Percentiles rank a stretch among this genome's conserved stretches.
These are phyloP conservation scores for Panthera uncia DNA, from an alignment of 2,113 vertebrate genomes.

Conservation along the genomic window DNA sequence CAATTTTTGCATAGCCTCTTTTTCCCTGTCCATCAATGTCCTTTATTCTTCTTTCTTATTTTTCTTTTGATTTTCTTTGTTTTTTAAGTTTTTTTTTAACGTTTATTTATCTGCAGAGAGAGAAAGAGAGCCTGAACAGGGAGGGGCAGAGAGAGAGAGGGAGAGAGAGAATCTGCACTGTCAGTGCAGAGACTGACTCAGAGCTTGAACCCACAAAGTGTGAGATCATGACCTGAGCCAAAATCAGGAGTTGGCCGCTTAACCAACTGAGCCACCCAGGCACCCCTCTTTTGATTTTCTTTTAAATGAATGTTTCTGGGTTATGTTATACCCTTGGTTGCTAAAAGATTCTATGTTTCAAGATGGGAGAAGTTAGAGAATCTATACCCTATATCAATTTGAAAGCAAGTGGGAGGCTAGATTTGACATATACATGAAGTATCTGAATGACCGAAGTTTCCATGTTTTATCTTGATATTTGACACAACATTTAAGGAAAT, in stretches of 20 bases:
- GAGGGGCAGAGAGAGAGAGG: too few relatives aligned
- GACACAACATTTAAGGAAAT: background rate
- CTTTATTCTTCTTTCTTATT: background rate
- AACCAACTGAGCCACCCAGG: too few relatives aligned
- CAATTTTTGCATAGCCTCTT: background rate
- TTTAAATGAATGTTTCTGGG: background rate
- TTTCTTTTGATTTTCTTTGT: constrained; percentile 33
- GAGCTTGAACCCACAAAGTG: too few relatives aligned
- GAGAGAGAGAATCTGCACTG: too few relatives aligned
- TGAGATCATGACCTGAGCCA: too few relatives aligned
- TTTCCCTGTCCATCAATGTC: background rate
- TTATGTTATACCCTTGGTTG: background rate
- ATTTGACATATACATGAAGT: background rate
- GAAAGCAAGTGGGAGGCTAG: background rate
- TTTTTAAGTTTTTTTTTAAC: too few relatives aligned
- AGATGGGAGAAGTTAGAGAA: background rate
- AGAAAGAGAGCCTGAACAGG: too few relatives aligned
- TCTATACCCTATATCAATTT: background rate
- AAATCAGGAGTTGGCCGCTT: too few relatives aligned
- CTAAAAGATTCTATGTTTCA: background rate
- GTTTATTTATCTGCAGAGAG: too few relatives aligned
- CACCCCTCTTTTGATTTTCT: background rate
- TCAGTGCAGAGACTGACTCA: too few relatives aligned
- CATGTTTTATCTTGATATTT: background rate
- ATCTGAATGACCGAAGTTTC: background rate